phyloP scores from a whole-genome alignment of 2,888 invertebrate genomes.

The Polia nebulosa region DNA sequence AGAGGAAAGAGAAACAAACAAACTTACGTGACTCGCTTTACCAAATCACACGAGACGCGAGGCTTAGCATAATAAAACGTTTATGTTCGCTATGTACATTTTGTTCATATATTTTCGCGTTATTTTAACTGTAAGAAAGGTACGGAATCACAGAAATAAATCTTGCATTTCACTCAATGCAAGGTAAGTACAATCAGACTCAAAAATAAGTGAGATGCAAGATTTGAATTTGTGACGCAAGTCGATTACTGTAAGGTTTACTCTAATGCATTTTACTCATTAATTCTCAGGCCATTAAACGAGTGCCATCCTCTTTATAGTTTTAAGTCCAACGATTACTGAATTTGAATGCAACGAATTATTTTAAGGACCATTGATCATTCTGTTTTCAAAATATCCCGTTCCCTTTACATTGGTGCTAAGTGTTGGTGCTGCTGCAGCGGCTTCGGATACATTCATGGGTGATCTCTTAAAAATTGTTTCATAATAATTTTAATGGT shows the following conservation, averaged over 20 bases:
- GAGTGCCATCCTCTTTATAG: slow-evolving; percentile 90
- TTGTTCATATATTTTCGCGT: slow-evolving; percentile 81
- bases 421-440: slow-evolving; percentile 83
- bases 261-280: slow-evolving; percentile 90
- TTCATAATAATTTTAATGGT: slow-evolving; percentile 70
- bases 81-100: slow-evolving; percentile 74
- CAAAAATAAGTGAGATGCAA: slow-evolving; percentile 38
- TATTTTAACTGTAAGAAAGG: slow-evolving; percentile 62
- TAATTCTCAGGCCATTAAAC: slow-evolving; percentile 90
- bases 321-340: slow-evolving; percentile 84
- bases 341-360: slow-evolving; percentile 82
- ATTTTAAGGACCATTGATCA: slow-evolving; percentile 72
- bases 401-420: slow-evolving; percentile 79
- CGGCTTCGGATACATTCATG: slow-evolving; percentile 79
- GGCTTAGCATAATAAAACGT: slow-evolving; percentile 85
- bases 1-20: slow-evolving; percentile 82
- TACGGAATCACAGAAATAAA: slow-evolving; percentile 56
- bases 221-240: slow-evolving; percentile 60
- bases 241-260: slow-evolving; percentile 81
- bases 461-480: slow-evolving; percentile 87
- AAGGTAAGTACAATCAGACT: slow-evolving; percentile 41
- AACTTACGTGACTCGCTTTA: slow-evolving; percentile 89
- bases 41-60: slow-evolving; percentile 87
- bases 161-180: slow-evolving; percentile 66
- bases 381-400: slow-evolving; percentile 67